phyloP scores from a whole-genome alignment of 2,888 invertebrate species.

The Sicus ferrugineus region DNA sequence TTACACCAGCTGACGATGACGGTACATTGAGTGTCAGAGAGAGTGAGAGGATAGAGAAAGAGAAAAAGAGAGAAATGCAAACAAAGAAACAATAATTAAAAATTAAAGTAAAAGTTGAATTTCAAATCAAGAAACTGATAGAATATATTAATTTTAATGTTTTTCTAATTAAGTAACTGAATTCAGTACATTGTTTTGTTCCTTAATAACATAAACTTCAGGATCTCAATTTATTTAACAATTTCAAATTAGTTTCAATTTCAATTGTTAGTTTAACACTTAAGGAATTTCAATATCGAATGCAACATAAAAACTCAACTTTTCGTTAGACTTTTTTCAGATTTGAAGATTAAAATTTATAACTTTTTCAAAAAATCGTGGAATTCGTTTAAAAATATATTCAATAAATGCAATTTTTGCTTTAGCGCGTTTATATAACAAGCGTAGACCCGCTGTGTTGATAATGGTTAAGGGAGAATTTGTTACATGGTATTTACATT shows the following conservation, averaged over 20 bases:
- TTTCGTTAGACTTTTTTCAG: no score
- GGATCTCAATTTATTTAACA: no score
- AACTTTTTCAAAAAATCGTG: not conserved
- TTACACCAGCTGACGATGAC: constrained; percentile 60
- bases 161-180: no score
- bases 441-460: constrained; percentile 1
- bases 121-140: not conserved
- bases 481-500: not conserved
- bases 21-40: constrained; percentile 38
- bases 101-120: not conserved
- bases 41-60: constrained; percentile 37
- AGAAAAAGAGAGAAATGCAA: constrained; percentile 27
- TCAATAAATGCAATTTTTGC: not conserved
- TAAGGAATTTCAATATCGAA: not conserved
- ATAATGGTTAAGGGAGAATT: not conserved
- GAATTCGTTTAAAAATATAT: not conserved
- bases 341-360: not conserved
- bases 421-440: not conserved
- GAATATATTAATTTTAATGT: no score
- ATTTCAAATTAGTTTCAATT: no score
- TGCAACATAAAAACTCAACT: not conserved
- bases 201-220: no score
- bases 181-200: no score
- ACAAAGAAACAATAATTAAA: not conserved
- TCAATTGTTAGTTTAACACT: not conserved